Base-by-base conservation (phyloP, 2,113 vertebrate species). In the Halcyon malimbica region DNA sequence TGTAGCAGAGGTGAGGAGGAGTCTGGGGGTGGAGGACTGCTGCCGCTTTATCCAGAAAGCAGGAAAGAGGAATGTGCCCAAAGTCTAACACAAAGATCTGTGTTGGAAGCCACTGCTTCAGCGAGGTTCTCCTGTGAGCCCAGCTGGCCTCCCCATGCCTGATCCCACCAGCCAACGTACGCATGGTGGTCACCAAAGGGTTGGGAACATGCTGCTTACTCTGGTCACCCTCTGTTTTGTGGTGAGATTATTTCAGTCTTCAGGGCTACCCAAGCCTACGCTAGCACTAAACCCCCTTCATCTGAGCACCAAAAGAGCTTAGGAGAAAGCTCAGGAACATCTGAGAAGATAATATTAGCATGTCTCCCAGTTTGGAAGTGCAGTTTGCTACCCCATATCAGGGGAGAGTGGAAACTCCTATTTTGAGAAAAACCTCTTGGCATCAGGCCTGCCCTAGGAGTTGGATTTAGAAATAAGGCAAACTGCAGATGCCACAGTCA, bases 351-450 rank as follows among this genome's bases (percentile, higher is more conserved):
- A 63, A 80, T 46, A 87, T 79, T 75, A 87, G 86, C 73, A 44
- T 0, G 11, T 67, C 18, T 89, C 92, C 68, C 77, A 56, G 81
- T 92, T 70, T 89, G 89, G 94, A 87, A 95, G 81, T 46, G 89
- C 51, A 67, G 41, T 75, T 85, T 67, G 46, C 69, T 73, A 7
- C 74, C 82, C 78, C 41, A 13, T 24, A 41, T 41, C 48, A 48
- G 5, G 16, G 69, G n/a, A 90, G 70, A 86, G 71, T 82, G 80
- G 76, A 91, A 95, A 83, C 42, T 91, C 90, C 87, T 86, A 31
- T 86, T 91, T 73, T 93, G 80, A 79, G 94, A 44, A 53, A 89
- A 79, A 41, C 42, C 87, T 65, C 73, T 50, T 92, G 70, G 78
- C 69, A 48, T 57, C 42, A 76, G 42, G 48, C 78, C 50, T 68